Base-by-base conservation (phyloP, 2,113 vertebrate genomes). In the Isurus oxyrinchus region DNA sequence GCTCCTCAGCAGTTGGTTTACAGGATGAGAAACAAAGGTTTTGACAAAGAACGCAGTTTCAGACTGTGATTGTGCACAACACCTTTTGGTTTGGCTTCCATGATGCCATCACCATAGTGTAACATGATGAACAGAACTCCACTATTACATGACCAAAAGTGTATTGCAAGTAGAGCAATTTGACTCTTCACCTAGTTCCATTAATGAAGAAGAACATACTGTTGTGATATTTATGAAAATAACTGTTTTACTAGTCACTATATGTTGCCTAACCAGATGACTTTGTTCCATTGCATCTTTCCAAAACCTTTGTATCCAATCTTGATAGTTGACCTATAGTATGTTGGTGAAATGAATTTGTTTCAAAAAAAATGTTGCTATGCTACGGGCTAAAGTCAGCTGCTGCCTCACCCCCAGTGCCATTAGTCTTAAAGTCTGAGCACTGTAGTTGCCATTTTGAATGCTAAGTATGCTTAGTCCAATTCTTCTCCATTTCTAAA, bases 341-440 rank as follows among this genome's bases (percentile, higher is more conserved):
- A 14, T 40, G 35, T 63, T 61, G n/a, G 16, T 66, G 35, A 94
- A 23, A 11, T 55, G 49, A 66, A 76, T 76, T 69, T 27, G 59
- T 53, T 44, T 94, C n/a, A 94, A 44, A 66, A n/a, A 3, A 59
- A 40, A 63, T 94, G n/a, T 94, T 94, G 66, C 94, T 55, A 14
- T 76, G 94, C 94, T 72, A 25, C 88, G n/a, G 55, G 55, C 88
- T 91, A 57, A 59, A 63, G n/a, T 94, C 27, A 95, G 67, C 66
- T 95, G 23, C 10, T 55, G 67, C 94, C 27, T 31, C 57, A 35
- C 66, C 67, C 40, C 66, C 44, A 72, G 67, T 27, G 40, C 44
- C 94, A 69, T 63, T 25, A 90, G 11, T 55, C 13, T 57, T 14
- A 13, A 95, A 31, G 13, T 16, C 44, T 72, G 67, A 53, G 67